Evolutionary conservation across 2,797 vertebrate species (phyloP).

Genomic region (Scomberomorus guttatus): DNA sequence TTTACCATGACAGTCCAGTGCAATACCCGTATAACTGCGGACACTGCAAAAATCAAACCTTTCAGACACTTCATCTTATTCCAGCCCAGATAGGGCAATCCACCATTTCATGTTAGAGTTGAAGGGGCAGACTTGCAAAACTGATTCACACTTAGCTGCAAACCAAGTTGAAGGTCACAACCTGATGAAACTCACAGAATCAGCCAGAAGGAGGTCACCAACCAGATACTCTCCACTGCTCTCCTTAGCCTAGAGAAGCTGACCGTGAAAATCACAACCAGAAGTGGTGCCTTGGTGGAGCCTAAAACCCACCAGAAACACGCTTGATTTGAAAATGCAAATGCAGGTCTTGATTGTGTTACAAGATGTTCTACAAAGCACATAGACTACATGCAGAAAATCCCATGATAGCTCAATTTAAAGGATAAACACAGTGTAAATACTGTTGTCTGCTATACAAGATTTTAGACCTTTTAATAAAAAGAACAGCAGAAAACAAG

Average conservation of each 20-base stretch:
- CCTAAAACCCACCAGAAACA: not conserved
- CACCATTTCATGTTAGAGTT: not conserved
- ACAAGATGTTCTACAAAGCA: not conserved
- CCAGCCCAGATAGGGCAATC: not conserved
- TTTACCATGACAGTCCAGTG: not conserved
- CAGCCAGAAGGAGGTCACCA: conserved; percentile 21
- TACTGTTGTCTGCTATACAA: not conserved
- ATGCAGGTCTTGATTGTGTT: not conserved
- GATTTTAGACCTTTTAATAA: not conserved
- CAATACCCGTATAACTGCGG: too few relatives aligned
- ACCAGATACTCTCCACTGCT: not conserved
- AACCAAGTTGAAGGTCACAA: conserved; percentile 25
- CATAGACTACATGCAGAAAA: not conserved
- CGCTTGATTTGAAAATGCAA: not conserved
- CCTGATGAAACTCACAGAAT: conserved; percentile 8
- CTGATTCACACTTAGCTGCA: conserved; percentile 4
- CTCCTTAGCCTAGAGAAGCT: not conserved
- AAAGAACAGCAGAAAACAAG: not conserved
- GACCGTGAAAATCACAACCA: conserved; percentile 11
- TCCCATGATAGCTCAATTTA: not conserved
- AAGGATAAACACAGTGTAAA: not conserved
- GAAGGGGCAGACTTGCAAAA: conserved; percentile 10
- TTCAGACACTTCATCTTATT: not conserved
- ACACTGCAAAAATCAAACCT: not conserved
- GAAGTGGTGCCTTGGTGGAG: not conserved